Percentiles rank a stretch among this genome's conserved stretches.
Evolutionary conservation across 2,113 vertebrate species (phyloP).

Genomic region (Aramus guarauna): DNA sequence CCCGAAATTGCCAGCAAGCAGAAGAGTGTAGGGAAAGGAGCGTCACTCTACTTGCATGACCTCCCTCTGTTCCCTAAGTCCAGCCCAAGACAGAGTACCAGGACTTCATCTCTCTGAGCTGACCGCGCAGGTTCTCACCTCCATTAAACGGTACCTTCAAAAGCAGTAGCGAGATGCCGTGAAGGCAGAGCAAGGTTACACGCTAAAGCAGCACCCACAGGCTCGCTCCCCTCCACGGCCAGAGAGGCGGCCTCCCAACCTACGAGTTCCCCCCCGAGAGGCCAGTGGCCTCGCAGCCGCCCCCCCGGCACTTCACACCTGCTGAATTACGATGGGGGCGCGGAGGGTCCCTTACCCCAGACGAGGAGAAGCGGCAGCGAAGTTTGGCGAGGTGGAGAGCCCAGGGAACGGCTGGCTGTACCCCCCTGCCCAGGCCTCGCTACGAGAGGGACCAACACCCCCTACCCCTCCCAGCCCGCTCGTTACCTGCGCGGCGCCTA

Average conservation of each 20-base stretch:
- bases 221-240: too few species aligned
- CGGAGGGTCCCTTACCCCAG: too few species aligned
- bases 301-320: neutral
- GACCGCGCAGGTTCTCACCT: neutral
- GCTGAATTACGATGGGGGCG: neutral
- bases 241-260: neutral
- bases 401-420: neutral
- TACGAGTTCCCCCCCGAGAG: too few species aligned
- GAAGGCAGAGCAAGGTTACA: too few species aligned
- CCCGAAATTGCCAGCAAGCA: neutral
- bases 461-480: too few species aligned
- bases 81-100: neutral
- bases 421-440: neutral
- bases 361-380: neutral
- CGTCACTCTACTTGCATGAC: neutral
- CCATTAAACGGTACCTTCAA: neutral
- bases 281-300: neutral
- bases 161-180: too few species aligned
- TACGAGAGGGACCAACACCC: too few species aligned
- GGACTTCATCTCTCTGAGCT: neutral
- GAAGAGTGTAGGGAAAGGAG: too few species aligned
- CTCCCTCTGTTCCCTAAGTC: neutral
- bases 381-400: too few species aligned
- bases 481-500: neutral
- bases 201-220: too few species aligned